A percentile compares a stretch with the other conserved stretches of the same genome.
Conservation (phyloP, 2,888 invertebrate species). For the Drosophila histrio region DNA sequence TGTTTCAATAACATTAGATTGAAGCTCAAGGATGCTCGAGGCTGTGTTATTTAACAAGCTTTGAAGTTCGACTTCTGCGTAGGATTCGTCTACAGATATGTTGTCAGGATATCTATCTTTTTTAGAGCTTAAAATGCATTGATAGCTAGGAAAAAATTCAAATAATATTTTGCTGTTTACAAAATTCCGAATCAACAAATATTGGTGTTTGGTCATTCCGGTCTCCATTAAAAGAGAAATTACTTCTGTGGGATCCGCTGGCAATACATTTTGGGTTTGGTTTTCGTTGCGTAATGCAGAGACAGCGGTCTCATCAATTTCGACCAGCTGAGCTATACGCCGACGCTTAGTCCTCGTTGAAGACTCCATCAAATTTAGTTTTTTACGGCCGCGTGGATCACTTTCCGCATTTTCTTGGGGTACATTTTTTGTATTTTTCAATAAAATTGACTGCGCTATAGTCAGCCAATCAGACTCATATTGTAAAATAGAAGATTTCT, state of each 20-base stretch:
- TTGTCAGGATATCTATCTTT: background rate
- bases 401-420: background rate
- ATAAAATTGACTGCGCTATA: background rate
- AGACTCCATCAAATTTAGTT: background rate
- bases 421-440: background rate
- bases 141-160: background rate
- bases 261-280: background rate
- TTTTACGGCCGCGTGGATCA: background rate
- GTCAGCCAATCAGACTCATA: background rate
- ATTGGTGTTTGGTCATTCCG: background rate
- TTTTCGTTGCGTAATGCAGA: background rate
- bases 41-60: constrained; percentile 6
- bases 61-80: no score
- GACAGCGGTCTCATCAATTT: background rate
- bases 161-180: background rate
- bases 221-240: background rate
- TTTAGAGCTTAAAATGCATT: background rate
- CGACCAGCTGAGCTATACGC: background rate
- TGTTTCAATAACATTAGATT: constrained; percentile 2
- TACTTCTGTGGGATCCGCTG: constrained; percentile 3
- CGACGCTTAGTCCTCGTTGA: constrained; percentile 2
- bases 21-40: constrained; percentile 82
- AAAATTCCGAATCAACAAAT: background rate
- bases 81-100: constrained; percentile 85
- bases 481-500: constrained; percentile 1